Evolutionary conservation across 2,113 vertebrate species (phyloP).

Genomic region (Budorcas taxicolor): DNA sequence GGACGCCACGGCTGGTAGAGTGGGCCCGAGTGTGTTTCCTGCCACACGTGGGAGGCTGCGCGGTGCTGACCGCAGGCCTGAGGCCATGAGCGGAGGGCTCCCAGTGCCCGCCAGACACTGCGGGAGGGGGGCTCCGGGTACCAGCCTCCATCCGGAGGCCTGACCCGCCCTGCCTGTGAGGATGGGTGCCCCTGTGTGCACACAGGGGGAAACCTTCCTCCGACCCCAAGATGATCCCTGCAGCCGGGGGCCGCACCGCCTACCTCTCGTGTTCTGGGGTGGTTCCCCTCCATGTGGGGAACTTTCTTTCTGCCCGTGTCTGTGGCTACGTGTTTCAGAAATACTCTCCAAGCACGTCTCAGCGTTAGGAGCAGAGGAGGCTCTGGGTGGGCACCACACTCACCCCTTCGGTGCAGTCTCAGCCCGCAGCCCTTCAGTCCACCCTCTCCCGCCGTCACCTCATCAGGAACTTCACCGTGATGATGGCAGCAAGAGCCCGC

Average conservation of each 20-base stretch:
- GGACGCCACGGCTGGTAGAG: no score
- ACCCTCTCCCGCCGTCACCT: not conserved
- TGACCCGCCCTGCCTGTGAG: no score
- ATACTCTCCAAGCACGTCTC: rapidly evolving
- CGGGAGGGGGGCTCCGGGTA: no score
- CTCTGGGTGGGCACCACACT: not conserved
- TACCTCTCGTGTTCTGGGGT: rapidly evolving
- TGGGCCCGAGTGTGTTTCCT: no score
- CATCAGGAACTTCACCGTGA: rapidly evolving
- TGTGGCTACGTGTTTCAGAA: not conserved
- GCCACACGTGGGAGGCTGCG: no score
- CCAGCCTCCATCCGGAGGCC: no score
- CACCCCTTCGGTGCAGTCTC: rapidly evolving
- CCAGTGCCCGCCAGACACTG: no score
- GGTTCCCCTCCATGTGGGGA: not conserved
- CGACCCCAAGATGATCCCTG: rapidly evolving
- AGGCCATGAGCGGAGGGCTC: no score
- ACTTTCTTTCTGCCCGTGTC: rapidly evolving
- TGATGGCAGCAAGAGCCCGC: rapidly evolving
- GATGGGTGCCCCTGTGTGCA: no score
- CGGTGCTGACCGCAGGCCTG: no score
- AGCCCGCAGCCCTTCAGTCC: not conserved
- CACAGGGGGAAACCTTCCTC: no score
- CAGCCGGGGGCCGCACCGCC: rapidly evolving
- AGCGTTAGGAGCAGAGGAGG: rapidly evolving